A percentile compares a stretch with the other conserved stretches of the same genome.
These are phyloP conservation scores for Pristiophorus japonicus DNA, from an alignment of 2,113 vertebrate genomes.

Conservation along the genomic window DNA sequence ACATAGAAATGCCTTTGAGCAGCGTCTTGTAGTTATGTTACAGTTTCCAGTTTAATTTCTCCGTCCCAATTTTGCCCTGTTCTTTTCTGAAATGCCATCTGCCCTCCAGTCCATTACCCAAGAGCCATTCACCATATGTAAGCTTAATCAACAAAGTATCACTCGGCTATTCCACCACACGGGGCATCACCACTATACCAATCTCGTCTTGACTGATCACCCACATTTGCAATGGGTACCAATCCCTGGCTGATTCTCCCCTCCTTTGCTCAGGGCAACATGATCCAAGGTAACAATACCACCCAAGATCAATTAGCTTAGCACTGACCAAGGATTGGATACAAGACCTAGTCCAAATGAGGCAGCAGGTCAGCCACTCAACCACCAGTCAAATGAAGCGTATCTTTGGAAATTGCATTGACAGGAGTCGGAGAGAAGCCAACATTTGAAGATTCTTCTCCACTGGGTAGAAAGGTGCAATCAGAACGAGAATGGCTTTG, in stretches of 20 bases:
- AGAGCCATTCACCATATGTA: background rate
- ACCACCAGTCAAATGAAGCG: background rate
- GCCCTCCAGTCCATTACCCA: background rate
- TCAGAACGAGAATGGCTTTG: background rate
- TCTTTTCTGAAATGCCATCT: background rate
- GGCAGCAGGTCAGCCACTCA: background rate
- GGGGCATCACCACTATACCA: background rate
- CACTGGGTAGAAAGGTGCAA: background rate
- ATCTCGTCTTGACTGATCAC: background rate
- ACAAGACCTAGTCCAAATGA: background rate
- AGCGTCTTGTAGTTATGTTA: background rate
- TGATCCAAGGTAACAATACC: background rate
- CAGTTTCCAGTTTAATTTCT: background rate
- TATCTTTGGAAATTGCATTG: background rate
- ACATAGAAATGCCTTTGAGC: background rate
- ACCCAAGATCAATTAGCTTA: background rate
- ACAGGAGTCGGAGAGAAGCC: background rate
- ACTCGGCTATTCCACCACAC: background rate
- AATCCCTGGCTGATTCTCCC: background rate
- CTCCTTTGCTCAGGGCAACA: background rate
- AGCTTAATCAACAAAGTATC: background rate
- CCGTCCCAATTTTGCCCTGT: background rate
- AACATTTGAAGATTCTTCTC: background rate
- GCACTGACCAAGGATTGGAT: background rate
- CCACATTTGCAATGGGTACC: background rate